A percentile compares a stretch with the other conserved stretches of the same genome.
These are phyloP conservation scores for Pelagia noctiluca DNA, from an alignment of 30 jellyfish, hydroid and myxozoan species.

Conservation along the genomic window DNA sequence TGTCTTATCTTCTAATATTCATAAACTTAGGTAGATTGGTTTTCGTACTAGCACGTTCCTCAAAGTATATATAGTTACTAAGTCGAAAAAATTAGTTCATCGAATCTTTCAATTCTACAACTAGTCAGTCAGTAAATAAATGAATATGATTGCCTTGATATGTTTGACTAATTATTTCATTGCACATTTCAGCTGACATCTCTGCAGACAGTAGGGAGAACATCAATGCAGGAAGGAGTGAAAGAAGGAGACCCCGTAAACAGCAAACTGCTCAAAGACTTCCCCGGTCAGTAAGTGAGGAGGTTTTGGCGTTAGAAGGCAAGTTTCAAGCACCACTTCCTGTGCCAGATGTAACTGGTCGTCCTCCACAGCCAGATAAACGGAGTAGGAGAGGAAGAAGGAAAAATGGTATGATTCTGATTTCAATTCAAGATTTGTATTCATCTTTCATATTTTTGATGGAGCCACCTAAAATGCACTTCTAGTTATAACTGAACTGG, in stretches of 20 bases:
- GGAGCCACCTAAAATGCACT: too few relatives aligned
- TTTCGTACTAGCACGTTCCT: too few relatives aligned
- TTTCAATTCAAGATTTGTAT: too few relatives aligned
- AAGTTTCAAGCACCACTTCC: constrained; percentile 69
- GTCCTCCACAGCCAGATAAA: constrained; percentile 24
- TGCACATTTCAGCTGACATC: constrained; percentile 3
- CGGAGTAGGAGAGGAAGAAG: constrained; percentile 68
- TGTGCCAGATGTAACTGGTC: constrained; percentile 34
- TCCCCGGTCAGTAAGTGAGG: constrained; percentile 96
- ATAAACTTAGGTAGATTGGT: too few relatives aligned
- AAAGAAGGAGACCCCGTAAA: constrained; percentile 59
- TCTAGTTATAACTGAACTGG: too few relatives aligned
- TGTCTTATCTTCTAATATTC: too few relatives aligned
- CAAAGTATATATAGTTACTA: too few relatives aligned
- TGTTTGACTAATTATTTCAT: too few relatives aligned
- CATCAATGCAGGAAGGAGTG: constrained; percentile 39
- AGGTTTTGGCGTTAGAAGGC: constrained; percentile 93
- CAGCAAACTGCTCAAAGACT: constrained; percentile 68
- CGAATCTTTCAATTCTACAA: too few relatives aligned
- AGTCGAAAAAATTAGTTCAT: too few relatives aligned
- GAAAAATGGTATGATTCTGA: neutral
- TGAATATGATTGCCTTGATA: too few relatives aligned
- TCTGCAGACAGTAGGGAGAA: constrained; percentile 64
- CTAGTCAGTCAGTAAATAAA: too few relatives aligned
- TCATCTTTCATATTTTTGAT: neutral